Evolutionary conservation across 2,113 vertebrate species (phyloP).

Genomic region (Columbina picui): DNA sequence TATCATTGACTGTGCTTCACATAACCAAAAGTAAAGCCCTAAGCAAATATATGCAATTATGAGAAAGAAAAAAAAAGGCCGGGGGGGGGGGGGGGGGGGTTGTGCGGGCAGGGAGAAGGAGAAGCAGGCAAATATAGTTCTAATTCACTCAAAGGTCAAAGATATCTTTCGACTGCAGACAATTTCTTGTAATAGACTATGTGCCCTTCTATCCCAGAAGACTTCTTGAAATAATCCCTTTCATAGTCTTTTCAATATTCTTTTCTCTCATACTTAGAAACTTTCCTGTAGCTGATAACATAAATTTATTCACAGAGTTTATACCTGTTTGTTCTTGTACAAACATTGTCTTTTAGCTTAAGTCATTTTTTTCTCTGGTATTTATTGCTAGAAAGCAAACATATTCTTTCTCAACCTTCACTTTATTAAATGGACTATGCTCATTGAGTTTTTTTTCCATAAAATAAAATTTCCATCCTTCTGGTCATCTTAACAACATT

Average conservation of each 20-base stretch:
- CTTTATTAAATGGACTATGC: neutral
- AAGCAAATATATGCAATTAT: neutral
- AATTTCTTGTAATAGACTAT: neutral
- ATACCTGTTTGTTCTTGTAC: neutral
- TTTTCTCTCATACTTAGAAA: neutral
- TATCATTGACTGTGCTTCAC: neutral
- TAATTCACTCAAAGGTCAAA: neutral
- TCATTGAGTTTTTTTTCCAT: neutral
- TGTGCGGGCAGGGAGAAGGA: too few species aligned
- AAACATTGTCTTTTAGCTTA: neutral
- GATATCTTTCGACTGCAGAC: neutral
- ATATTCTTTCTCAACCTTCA: neutral
- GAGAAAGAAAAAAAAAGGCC: neutral
- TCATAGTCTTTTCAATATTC: neutral
- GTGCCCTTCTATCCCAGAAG: neutral
- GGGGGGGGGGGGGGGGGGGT: fast-evolving
- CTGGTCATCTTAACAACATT: neutral
- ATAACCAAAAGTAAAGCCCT: neutral
- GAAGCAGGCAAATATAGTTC: neutral
- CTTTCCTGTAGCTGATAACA: neutral
- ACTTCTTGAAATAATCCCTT: neutral
- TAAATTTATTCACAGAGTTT: neutral
- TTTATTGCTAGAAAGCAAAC: neutral
- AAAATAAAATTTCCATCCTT: neutral
- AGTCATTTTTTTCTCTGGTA: neutral